These are phyloP conservation scores for Telmatochromis brichardi DNA, from an alignment of 2,113 vertebrate genomes.

Conservation along the genomic window DNA sequence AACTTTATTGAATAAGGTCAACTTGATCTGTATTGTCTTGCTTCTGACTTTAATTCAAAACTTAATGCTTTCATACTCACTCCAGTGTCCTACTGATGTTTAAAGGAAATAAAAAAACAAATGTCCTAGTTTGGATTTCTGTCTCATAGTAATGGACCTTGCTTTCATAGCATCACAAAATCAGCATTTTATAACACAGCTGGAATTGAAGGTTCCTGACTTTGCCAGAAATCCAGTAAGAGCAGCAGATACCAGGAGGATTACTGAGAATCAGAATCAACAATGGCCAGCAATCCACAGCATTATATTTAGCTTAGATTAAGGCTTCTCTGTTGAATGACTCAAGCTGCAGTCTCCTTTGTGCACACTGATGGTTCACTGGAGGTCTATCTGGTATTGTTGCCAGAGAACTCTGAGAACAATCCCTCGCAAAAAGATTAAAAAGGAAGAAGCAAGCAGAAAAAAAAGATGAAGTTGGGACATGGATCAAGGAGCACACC, in stretches of 20 bases:
- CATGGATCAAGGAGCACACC: conserved; percentile 30
- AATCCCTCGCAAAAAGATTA: neutral
- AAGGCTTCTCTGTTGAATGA: neutral
- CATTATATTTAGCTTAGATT: conserved; percentile 13
- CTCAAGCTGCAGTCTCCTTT: conserved; percentile 2
- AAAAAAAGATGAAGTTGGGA: neutral
- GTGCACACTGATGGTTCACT: neutral
- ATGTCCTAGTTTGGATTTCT: neutral
- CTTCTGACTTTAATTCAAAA: neutral
- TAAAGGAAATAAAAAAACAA: neutral
- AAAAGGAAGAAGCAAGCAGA: neutral
- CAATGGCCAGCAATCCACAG: neutral
- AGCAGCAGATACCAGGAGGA: conserved; percentile 1
- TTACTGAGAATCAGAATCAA: conserved; percentile 3
- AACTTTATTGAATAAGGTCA: neutral
- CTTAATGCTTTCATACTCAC: neutral
- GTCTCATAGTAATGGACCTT: neutral
- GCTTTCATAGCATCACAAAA: neutral
- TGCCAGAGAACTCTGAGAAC: conserved; percentile 18
- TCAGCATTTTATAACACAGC: neutral
- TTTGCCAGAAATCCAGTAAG: neutral
- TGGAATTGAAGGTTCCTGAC: neutral
- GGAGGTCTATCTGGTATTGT: neutral
- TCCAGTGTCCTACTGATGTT: neutral
- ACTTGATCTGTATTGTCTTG: neutral